A percentile compares a stretch with the other conserved stretches of the same genome.
phyloP scores from a whole-genome alignment of 2,888 invertebrate genomes.

The Hemithea aestivaria region DNA sequence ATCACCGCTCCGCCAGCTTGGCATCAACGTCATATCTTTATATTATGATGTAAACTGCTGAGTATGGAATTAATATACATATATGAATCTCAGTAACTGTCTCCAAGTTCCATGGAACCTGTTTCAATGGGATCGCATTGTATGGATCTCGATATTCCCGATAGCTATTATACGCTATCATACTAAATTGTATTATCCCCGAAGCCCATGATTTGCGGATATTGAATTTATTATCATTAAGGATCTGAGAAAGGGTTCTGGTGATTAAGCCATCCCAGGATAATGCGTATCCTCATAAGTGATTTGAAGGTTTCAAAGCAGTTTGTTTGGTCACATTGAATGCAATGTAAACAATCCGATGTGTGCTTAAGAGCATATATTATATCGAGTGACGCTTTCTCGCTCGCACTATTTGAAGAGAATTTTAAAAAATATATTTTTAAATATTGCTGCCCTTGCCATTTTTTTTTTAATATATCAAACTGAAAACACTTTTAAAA shows the following conservation, averaged over 20 bases:
- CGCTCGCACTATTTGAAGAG: too few relatives aligned
- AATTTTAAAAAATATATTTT: too few relatives aligned
- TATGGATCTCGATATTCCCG: conserved; percentile 22
- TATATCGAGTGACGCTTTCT: too few relatives aligned
- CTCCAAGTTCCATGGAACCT: background rate
- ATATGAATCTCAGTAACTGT: conserved; percentile 8
- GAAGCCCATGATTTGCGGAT: conserved; percentile 53
- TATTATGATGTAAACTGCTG: too few relatives aligned
- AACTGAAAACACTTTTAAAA: too few relatives aligned
- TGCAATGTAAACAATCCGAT: too few relatives aligned
- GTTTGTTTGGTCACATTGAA: too few relatives aligned
- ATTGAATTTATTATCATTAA: conserved; percentile 64
- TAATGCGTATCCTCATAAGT: conserved; percentile 47
- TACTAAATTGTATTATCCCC: conserved; percentile 29
- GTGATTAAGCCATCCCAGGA: conserved; percentile 56
- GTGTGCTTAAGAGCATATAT: too few relatives aligned
- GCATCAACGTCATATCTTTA: too few relatives aligned
- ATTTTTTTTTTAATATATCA: too few relatives aligned
- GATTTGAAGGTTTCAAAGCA: conserved; percentile 33
- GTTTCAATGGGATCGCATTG: conserved; percentile 19
- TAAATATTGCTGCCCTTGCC: too few relatives aligned
- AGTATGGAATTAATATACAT: background rate
- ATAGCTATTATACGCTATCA: conserved; percentile 24
- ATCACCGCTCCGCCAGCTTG: too few relatives aligned
- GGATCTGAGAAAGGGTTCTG: conserved; percentile 49